Evolutionary conservation across 2,888 invertebrate species (phyloP).

Genomic region (Oasisia sp.): DNA sequence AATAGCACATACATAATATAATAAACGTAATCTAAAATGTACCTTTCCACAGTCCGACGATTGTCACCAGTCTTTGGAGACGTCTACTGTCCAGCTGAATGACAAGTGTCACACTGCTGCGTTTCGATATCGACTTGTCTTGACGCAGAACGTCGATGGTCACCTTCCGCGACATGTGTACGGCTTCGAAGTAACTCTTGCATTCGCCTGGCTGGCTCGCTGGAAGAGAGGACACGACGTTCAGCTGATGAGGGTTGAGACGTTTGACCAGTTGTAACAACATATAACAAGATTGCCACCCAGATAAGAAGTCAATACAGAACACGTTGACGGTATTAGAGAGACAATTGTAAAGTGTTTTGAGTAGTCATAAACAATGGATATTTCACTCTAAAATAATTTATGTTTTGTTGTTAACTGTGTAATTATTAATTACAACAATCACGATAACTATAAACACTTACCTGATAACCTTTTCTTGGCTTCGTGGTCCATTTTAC

Average conservation of each 20-base stretch:
- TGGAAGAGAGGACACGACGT: background rate
- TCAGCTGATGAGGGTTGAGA: background rate
- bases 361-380: no score
- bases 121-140: background rate
- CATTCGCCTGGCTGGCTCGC: conserved; percentile 14
- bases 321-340: no score
- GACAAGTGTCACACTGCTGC: conserved; percentile 6
- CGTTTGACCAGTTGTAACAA: no score
- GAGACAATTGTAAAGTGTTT: no score
- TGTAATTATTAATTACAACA: no score
- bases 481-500: no score
- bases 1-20: background rate
- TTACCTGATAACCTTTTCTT: no score
- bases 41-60: background rate
- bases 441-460: no score
- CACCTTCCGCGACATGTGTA: conserved; percentile 17
- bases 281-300: no score
- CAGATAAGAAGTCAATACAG: no score
- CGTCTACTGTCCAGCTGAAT: conserved; percentile 20
- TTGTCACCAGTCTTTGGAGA: background rate
- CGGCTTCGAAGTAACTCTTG: background rate
- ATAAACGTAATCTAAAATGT: background rate
- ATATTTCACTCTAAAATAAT: no score
- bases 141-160: background rate
- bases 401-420: no score